phyloP scores from a whole-genome alignment of 2,888 invertebrate genomes.

The Amphimallon solstitiale region DNA sequence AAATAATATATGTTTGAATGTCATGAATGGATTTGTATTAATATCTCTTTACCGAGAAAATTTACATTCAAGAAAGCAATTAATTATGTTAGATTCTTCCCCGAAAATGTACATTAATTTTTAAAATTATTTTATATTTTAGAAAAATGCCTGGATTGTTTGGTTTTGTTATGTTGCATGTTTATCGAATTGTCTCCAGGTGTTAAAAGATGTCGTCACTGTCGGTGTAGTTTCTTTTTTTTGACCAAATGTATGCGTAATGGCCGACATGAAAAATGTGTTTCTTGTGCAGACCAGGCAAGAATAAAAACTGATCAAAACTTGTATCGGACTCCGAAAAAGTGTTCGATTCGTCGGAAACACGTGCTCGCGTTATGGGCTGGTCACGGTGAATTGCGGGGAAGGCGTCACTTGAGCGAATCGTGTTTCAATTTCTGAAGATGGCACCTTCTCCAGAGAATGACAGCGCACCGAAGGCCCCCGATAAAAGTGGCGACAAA shows the following conservation, averaged over 20 bases:
- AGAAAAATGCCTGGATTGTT: not conserved
- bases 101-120: no score
- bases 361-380: slow-evolving; percentile 23
- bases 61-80: no score
- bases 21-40: no score
- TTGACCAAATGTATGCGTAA: slow-evolving; percentile 48
- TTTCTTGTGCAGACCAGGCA: slow-evolving; percentile 52
- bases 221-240: slow-evolving; percentile 37
- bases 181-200: not conserved
- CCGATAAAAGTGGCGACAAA: slow-evolving; percentile 70
- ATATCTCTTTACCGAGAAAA: no score
- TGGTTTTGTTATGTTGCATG: slow-evolving; percentile 13
- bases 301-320: slow-evolving; percentile 25
- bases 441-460: slow-evolving; percentile 84
- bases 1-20: no score
- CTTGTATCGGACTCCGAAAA: not conserved
- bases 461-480: slow-evolving; percentile 80
- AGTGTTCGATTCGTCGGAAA: slow-evolving; percentile 3
- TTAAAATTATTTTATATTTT: no score
- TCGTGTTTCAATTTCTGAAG: slow-evolving; percentile 35
- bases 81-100: no score
- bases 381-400: slow-evolving; percentile 31
- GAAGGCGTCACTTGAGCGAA: slow-evolving; percentile 24
- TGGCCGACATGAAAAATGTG: slow-evolving; percentile 59
- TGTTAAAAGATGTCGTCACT: slow-evolving; percentile 37